phyloP scores from a whole-genome alignment of 2,797 vertebrate species.

The Babyrousa celebensis region DNA sequence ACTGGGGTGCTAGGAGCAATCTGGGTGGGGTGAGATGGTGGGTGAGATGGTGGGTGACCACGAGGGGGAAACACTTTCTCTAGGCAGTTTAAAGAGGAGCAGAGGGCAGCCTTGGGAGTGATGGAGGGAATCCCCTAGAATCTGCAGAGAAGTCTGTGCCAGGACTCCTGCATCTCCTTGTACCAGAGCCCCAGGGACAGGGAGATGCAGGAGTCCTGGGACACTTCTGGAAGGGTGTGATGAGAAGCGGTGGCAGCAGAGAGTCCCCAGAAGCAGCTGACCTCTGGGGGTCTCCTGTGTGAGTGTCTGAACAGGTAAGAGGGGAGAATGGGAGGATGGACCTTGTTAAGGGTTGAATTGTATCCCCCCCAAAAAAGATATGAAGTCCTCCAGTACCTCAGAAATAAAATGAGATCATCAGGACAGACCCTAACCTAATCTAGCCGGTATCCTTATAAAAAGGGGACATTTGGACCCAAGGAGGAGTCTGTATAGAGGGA shows the following conservation, averaged over 20 bases:
- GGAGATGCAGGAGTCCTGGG: no score
- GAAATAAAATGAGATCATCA: slow-evolving; percentile 41
- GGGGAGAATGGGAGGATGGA: not conserved
- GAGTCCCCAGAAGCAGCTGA: not conserved
- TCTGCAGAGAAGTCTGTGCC: not conserved
- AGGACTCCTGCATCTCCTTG: no score
- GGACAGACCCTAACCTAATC: not conserved
- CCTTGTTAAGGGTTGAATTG: not conserved
- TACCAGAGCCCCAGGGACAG: not conserved
- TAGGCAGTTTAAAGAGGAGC: not conserved
- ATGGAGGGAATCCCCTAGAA: not conserved
- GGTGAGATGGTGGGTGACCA: not conserved
- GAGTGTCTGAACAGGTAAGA: not conserved
- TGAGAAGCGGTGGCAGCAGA: not conserved
- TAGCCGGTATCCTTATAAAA: slow-evolving; percentile 6
- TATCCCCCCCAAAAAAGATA: not conserved
- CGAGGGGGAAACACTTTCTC: not conserved
- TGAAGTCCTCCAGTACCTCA: not conserved
- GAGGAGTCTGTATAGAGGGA: not conserved
- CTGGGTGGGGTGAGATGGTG: not conserved
- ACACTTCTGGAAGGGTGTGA: not conserved
- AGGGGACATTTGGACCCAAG: not conserved
- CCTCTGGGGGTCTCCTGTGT: not conserved
- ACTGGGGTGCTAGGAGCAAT: not conserved
- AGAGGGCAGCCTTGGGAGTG: not conserved